Evolutionary conservation across 2,797 vertebrate species (phyloP), one percentile per base, ranked within the genome.

Genomic region (Gorsachius magnificus): DNA sequence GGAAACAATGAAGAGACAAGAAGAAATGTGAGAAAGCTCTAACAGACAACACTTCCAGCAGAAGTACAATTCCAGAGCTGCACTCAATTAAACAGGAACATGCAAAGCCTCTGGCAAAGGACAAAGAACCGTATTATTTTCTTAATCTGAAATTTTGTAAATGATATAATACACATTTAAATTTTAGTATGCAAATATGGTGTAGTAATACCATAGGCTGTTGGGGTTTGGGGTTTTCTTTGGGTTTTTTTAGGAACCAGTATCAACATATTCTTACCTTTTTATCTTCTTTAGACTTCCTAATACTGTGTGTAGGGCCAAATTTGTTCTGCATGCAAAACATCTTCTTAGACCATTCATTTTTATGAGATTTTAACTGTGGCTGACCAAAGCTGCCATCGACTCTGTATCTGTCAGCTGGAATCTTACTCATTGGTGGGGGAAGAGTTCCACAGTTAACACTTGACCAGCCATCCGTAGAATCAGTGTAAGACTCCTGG

Each of bases 351-450:
- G 99, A 97, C 99, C 99, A 99, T 95, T 99, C 99, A 48, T 98
- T 98, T 89, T 99, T 99, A 83, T 98, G 99, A 54, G 96, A 82
- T 13, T 98, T 96, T 35, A 98, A 98, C 9, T 98, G 98, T 2
- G 98, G 96, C 97, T 98, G 98, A 28, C 97, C 95, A 89, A 99
- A 98, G 95, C 97, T 97, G 87, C 99, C 98, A 61, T 99, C 99
- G 0, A 99, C 98, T 84, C 99, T 97, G 97, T 99, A 99, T 88
- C 99, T 99, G 97, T 99, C 99, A 0, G 99, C 99, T 0, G 99
- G 99, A 87, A 99, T 99, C 98, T 99, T 99, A 95, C 54, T 99
- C 99, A 99, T 99, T 51, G 99, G 99, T 0, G 99, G 99, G 12
- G 99, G 99, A 90, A 99, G 98, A 13, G 99, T 99, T 93, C 99